Evolutionary conservation across 2,888 invertebrate genomes (phyloP).

Genomic region (Eristalis tenax): DNA sequence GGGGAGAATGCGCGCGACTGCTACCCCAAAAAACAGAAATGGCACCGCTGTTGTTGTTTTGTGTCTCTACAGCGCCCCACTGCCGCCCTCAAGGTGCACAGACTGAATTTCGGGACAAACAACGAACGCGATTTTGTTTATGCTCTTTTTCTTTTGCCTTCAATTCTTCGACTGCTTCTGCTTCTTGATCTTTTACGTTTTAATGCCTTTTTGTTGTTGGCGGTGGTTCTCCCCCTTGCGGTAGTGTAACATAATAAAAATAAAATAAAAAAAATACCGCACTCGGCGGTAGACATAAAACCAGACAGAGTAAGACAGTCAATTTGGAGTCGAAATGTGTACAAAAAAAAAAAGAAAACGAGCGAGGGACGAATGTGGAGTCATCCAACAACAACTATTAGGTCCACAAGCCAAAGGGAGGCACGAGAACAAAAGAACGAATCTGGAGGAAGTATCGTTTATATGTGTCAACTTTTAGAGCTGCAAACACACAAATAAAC

Average conservation of each 20-base stretch:
- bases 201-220: conserved; percentile 20
- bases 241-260: conserved; percentile 48
- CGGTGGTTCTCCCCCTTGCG: conserved; percentile 22
- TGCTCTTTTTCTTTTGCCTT: conserved; percentile 16
- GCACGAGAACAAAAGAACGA: conserved; percentile 13
- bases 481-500: conserved; percentile 23
- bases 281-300: conserved; percentile 51
- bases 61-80: conserved; percentile 21
- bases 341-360: background rate
- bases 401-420: conserved; percentile 4
- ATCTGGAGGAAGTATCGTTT: conserved; percentile 16
- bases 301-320: conserved; percentile 58
- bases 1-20: conserved; percentile 23
- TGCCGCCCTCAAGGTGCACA: conserved; percentile 3
- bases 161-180: background rate
- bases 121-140: conserved; percentile 52
- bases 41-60: conserved; percentile 7
- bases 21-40: conserved; percentile 9
- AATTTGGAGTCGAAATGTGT: conserved; percentile 21
- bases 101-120: conserved; percentile 20
- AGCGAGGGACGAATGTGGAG: background rate
- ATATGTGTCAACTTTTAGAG: conserved; percentile 51
- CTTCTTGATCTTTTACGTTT: conserved; percentile 54
- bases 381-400: background rate
- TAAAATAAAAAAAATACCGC: conserved; percentile 30